Evolutionary conservation across 2,888 invertebrate species (phyloP).

Genomic region (Malachius bipustulatus): DNA sequence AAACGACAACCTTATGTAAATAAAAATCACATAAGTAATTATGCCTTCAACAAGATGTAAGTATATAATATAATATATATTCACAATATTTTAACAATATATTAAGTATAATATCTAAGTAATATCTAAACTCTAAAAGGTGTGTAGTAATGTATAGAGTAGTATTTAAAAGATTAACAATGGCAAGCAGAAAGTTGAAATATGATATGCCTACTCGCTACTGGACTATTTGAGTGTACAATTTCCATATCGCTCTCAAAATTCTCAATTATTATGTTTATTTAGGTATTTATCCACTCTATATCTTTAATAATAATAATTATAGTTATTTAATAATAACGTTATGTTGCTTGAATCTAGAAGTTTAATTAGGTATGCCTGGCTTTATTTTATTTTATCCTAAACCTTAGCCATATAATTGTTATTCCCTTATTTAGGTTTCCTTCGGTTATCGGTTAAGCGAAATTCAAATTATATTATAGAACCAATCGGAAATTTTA

Average conservation of each 20-base stretch:
- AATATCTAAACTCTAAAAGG: constrained; percentile 24
- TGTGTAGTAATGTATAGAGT: constrained; percentile 25
- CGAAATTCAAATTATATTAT: too few species aligned
- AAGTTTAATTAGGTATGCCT: too few species aligned
- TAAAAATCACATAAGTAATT: too few species aligned
- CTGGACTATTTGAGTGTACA: constrained; percentile 29
- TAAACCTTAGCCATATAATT: too few species aligned
- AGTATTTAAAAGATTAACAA: constrained; percentile 28
- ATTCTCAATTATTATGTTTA: constrained; percentile 17
- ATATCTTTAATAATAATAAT: too few species aligned
- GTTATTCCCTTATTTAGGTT: too few species aligned
- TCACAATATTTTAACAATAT: constrained; percentile 29
- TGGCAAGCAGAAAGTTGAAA: constrained; percentile 27
- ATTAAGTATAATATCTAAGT: constrained; percentile 25
- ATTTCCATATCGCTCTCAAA: background rate
- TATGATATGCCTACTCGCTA: constrained; percentile 33
- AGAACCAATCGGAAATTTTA: too few species aligned
- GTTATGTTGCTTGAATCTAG: too few species aligned
- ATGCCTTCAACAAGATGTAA: constrained; percentile 24
- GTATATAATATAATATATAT: constrained; percentile 24
- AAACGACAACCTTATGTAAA: too few species aligned
- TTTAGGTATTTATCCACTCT: constrained; percentile 1
- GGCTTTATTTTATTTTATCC: too few species aligned
- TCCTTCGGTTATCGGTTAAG: too few species aligned
- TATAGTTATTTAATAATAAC: too few species aligned